Percentiles rank a stretch among this genome's conserved stretches.
These are phyloP conservation scores for Craniophora ligustri DNA, from an alignment of 2,888 invertebrate genomes.

Conservation along the genomic window DNA sequence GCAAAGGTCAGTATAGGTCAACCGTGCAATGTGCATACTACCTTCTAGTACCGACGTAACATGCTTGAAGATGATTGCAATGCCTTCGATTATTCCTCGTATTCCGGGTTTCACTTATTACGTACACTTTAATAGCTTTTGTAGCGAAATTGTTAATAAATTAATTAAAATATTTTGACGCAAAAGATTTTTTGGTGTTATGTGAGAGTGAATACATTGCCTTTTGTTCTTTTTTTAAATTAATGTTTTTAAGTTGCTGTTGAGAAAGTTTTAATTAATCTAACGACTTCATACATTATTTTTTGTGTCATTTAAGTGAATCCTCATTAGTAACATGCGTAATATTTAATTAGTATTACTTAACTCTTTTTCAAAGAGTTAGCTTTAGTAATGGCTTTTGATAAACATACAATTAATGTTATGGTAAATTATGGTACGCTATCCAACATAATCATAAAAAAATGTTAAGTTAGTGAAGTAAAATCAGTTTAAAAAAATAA, in stretches of 20 bases:
- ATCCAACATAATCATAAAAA: constrained; percentile 6
- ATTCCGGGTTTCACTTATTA: constrained; percentile 42
- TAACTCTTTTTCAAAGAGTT: too few relatives aligned
- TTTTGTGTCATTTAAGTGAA: constrained; percentile 1
- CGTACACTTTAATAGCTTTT: constrained; percentile 10
- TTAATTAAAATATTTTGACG: background rate
- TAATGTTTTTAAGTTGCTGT: background rate
- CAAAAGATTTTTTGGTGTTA: background rate
- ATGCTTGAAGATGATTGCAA: constrained; percentile 15
- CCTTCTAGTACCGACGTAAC: constrained; percentile 16
- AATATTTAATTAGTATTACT: background rate
- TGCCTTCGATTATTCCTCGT: constrained; percentile 8
- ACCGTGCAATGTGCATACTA: constrained; percentile 24
- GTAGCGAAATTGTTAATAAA: background rate
- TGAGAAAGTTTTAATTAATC: background rate
- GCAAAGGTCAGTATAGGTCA: constrained; percentile 87
- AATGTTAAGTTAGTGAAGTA: too few relatives aligned
- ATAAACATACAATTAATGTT: too few relatives aligned
- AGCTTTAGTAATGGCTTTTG: too few relatives aligned
- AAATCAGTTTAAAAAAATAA: too few relatives aligned
- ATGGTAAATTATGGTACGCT: background rate
- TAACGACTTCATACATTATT: background rate
- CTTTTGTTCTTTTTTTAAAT: background rate
- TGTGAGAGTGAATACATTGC: constrained; percentile 4
- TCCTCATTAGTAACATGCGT: background rate